Conservation (phyloP, 2,888 invertebrate genomes). For the Stenotaenia linearis region DNA sequence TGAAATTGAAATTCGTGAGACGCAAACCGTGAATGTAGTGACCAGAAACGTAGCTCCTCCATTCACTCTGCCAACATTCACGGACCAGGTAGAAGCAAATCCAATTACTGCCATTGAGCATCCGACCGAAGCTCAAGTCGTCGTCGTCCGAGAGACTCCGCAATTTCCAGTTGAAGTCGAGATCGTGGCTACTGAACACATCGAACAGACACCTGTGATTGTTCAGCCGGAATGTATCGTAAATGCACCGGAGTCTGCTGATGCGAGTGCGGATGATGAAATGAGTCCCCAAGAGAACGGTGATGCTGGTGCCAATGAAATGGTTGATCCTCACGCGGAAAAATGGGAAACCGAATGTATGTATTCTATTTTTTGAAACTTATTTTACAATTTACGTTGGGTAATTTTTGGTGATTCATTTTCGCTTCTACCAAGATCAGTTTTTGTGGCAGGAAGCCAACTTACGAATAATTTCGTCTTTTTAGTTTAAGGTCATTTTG, state of each 20-base stretch:
- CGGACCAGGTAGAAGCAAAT: neutral
- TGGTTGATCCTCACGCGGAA: neutral
- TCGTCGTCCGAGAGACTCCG: neutral
- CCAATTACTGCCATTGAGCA: neutral
- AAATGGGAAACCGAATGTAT: slow-evolving; percentile 28
- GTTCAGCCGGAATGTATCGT: neutral
- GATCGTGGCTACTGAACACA: neutral
- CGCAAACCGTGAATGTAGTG: neutral
- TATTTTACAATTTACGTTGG: neutral
- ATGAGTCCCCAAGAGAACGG: slow-evolving; percentile 24
- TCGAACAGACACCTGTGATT: neutral
- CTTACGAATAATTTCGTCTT: neutral
- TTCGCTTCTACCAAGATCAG: neutral
- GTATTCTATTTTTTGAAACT: neutral
- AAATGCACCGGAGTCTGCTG: neutral
- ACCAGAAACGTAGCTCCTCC: neutral
- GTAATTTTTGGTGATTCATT: neutral
- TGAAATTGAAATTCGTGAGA: neutral
- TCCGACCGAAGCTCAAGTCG: neutral
- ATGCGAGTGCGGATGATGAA: neutral
- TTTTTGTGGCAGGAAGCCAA: neutral
- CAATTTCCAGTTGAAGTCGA: neutral
- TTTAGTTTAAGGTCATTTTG: neutral
- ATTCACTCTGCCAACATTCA: neutral
- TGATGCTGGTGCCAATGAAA: neutral